Evolutionary conservation across 2,888 invertebrate genomes (phyloP).

Genomic region (Phoenoteleia sp.): DNA sequence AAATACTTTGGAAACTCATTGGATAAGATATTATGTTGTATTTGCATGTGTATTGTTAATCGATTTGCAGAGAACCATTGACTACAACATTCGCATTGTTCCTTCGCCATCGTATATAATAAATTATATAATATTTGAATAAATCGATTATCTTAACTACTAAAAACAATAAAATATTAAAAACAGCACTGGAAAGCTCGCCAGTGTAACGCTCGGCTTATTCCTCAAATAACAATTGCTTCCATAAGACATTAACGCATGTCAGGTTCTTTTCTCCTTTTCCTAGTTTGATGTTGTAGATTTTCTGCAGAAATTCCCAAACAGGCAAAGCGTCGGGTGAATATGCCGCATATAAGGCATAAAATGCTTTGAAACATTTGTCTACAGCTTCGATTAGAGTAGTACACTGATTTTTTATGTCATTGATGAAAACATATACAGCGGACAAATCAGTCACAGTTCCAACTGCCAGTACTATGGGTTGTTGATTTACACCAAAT

Average conservation of each 20-base stretch:
- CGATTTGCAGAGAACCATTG: neutral
- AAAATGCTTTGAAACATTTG: slow-evolving; percentile 32
- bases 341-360: slow-evolving; percentile 25
- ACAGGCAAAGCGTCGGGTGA: neutral
- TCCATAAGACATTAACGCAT: slow-evolving; percentile 4
- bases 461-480: slow-evolving; percentile 33
- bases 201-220: too few relatives aligned
- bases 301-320: slow-evolving; percentile 19
- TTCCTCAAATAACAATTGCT: neutral
- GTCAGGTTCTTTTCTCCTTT: slow-evolving; percentile 2
- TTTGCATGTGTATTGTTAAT: neutral
- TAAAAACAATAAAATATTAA: neutral
- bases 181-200: too few relatives aligned
- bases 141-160: neutral
- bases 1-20: neutral
- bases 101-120: too few relatives aligned
- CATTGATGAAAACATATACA: slow-evolving; percentile 35
- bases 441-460: neutral
- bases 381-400: slow-evolving; percentile 25
- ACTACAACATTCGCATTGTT: neutral
- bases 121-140: neutral
- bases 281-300: slow-evolving; percentile 1
- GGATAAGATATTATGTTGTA: neutral
- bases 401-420: neutral
- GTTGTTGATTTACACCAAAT: slow-evolving; percentile 32